Percentiles rank a stretch among this genome's conserved stretches.
phyloP scores from a whole-genome alignment of 2,113 vertebrate genomes.

The Tachycineta bicolor region DNA sequence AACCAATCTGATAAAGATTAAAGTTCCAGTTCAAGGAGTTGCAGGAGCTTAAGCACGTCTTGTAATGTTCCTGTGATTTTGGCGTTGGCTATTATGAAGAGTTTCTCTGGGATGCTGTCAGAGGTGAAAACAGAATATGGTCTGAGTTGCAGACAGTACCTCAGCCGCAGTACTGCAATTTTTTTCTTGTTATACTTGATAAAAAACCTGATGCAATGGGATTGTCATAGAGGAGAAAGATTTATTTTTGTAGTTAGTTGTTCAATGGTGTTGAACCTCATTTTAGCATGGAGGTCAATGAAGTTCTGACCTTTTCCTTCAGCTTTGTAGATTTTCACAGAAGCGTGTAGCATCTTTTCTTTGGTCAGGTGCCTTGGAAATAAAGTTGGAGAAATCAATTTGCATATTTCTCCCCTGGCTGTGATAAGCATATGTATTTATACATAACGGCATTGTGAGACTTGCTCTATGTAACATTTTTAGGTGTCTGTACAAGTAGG shows the following conservation, averaged over 20 bases:
- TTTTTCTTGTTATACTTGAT: background rate
- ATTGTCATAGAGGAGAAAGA: background rate
- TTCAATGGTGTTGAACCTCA: background rate
- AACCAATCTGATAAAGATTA: background rate
- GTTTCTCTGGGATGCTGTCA: background rate
- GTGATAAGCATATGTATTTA: background rate
- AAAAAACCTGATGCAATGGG: background rate
- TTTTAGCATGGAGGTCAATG: background rate
- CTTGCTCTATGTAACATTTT: background rate
- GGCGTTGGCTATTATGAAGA: background rate
- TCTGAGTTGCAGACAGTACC: background rate
- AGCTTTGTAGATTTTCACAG: background rate
- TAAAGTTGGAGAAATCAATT: background rate
- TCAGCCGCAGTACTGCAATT: background rate
- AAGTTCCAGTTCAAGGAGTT: background rate
- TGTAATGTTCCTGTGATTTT: background rate
- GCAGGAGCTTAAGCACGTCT: background rate
- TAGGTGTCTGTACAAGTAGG: constrained; percentile 4
- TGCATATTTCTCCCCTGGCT: background rate
- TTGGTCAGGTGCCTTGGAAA: background rate
- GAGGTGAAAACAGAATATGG: background rate
- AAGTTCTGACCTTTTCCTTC: background rate
- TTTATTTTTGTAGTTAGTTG: background rate
- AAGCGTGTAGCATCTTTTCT: background rate
- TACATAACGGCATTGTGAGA: background rate